Base-by-base conservation (phyloP, 2,888 invertebrate species). In the Xylophagus ater region DNA sequence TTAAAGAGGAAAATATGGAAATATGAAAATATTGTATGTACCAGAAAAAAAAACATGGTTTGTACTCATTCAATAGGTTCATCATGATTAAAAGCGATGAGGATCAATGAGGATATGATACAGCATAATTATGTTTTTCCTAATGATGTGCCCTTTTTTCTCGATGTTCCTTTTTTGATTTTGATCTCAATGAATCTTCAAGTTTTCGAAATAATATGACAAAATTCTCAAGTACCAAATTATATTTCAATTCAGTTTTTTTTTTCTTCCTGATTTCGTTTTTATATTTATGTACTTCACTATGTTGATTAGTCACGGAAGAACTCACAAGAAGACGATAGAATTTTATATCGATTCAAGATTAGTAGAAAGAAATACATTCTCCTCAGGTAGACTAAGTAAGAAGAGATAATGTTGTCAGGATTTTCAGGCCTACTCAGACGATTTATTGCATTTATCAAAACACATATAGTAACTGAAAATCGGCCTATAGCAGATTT, bases 201-300 rank as follows among this genome's bases (percentile, higher is more conserved):
- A 19, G 26, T 32, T 24, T 12, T 30, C 7, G 31, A 29, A 29
- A 33, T 39, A 21, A 37, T 20, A 37, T 26, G 40, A 42, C 44
- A n/a, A 44, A 31, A 44, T 44, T 44, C 30, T 42, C 44, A 40
- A 44, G 42, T 40, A 44, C 37, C 41, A 44, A 42, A 42, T 44
- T 42, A 40, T 42, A 39, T 34, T 44, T 39, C 31, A 41, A 34
- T 44, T 44, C 40, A 40, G n/a, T n/a, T n/a, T n/a, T n/a, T n/a
- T n/a, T n/a, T n/a, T n/a, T n/a, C n/a, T n/a, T n/a, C n/a, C n/a
- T n/a, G n/a, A n/a, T n/a, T n/a, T n/a, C n/a, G n/a, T n/a, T n/a
- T n/a, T n/a, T n/a, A n/a, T n/a, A n/a, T n/a, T n/a, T n/a, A n/a
- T n/a, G n/a, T n/a, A n/a, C n/a, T n/a, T n/a, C n/a, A n/a, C n/a